These are phyloP conservation scores for Drosophila ambigua DNA, from an alignment of 1,140 invertebrate species.

Conservation along the genomic window DNA sequence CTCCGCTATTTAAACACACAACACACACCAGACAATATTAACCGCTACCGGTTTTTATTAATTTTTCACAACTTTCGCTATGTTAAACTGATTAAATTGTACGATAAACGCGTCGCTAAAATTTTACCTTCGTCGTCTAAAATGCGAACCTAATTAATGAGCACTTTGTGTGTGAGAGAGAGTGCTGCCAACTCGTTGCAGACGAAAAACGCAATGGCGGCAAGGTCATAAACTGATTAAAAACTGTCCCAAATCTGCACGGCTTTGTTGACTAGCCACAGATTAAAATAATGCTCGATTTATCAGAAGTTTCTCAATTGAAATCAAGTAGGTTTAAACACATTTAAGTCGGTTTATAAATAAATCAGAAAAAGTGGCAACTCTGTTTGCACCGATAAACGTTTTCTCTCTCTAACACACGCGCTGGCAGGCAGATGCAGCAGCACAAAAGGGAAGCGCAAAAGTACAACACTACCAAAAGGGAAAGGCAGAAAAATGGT, in stretches of 20 bases:
- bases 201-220: conserved; percentile 61
- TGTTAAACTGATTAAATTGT: conserved; percentile 49
- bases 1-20: conserved; percentile 26
- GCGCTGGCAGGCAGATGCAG: conserved; percentile 1
- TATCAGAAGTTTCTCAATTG: neutral
- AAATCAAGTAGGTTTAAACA: conserved; percentile 12
- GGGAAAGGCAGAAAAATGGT: conserved; percentile 50
- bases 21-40: conserved; percentile 26
- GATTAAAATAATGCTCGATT: neutral
- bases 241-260: neutral
- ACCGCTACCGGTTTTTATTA: conserved; percentile 65
- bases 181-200: conserved; percentile 58
- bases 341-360: neutral
- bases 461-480: conserved; percentile 35
- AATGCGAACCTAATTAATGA: conserved; percentile 81
- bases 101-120: conserved; percentile 69
- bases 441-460: conserved; percentile 34
- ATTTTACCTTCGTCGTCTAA: conserved; percentile 79
- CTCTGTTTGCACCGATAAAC: conserved; percentile 45
- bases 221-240: conserved; percentile 22
- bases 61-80: conserved; percentile 43
- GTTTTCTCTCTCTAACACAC: conserved; percentile 55
- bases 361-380: conserved; percentile 33
- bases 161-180: conserved; percentile 62
- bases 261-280: neutral